Percentiles rank a stretch among this genome's conserved stretches.
Evolutionary conservation across 64 coral and sea anemone genomes (phyloP).

Genomic region (Porites lutea): DNA sequence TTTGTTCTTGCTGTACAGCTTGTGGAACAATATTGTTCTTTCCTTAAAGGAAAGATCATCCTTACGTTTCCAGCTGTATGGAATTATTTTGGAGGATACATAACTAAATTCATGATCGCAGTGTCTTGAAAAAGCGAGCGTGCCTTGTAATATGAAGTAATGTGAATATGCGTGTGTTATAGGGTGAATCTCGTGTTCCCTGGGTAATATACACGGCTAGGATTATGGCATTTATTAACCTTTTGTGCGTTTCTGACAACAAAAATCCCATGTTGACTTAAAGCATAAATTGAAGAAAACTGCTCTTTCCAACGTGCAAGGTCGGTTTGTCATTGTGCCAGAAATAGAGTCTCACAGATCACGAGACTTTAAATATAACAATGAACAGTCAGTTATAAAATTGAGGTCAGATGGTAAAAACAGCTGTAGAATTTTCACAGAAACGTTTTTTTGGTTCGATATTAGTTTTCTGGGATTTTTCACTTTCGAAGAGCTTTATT

Average conservation of each 20-base stretch:
- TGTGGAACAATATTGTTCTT: background rate
- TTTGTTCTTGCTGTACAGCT: background rate
- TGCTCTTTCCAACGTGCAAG: background rate
- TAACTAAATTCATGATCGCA: too few species aligned
- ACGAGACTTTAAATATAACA: background rate
- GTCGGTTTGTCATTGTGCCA: background rate
- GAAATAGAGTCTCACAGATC: background rate
- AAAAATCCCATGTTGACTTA: conserved; percentile 15
- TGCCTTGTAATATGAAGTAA: too few species aligned
- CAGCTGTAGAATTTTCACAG: background rate
- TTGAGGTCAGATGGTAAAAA: background rate
- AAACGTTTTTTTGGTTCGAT: background rate
- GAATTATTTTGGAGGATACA: background rate
- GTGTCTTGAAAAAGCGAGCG: too few species aligned
- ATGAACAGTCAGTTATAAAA: too few species aligned
- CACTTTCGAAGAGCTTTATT: background rate
- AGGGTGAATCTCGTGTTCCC: conserved; percentile 1
- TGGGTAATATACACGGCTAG: conserved; percentile 21
- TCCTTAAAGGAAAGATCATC: background rate
- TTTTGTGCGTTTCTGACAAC: conserved; percentile 36
- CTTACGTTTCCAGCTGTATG: too few species aligned
- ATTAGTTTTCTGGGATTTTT: background rate
- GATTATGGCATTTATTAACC: conserved; percentile 57
- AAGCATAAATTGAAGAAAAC: background rate
- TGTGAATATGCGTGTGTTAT: conserved; percentile 5